phyloP scores from a whole-genome alignment of 2,797 vertebrate species.

The Pteropus rufus region DNA sequence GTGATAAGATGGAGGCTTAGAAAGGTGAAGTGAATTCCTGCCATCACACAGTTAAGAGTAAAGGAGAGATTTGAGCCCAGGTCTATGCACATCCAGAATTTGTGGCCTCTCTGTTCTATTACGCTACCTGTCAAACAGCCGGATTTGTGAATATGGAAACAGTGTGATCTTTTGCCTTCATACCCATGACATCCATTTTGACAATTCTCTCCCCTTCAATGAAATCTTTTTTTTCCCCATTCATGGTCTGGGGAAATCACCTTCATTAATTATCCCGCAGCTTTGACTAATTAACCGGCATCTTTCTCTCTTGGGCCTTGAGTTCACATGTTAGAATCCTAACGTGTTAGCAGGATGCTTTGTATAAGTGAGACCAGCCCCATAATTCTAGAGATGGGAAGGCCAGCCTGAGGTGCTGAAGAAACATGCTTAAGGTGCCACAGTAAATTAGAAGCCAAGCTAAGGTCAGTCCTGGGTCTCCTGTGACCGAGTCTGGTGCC shows the following conservation, averaged over 20 bases:
- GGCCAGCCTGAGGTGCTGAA: background rate
- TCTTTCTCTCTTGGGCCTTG: background rate
- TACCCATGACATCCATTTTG: background rate
- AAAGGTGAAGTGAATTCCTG: background rate
- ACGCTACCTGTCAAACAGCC: fast-evolving
- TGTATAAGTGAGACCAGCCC: background rate
- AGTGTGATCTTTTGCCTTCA: background rate
- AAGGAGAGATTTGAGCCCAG: background rate
- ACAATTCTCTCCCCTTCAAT: background rate
- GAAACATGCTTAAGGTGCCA: too few relatives aligned
- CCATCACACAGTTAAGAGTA: background rate
- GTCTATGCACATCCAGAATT: background rate
- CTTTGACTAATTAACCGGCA: constrained; percentile 35
- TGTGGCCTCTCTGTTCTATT: background rate
- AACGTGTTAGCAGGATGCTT: background rate
- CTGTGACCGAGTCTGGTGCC: background rate
- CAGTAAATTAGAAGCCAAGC: background rate
- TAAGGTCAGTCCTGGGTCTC: background rate
- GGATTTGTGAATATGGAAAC: background rate
- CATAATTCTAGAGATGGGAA: background rate
- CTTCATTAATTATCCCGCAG: constrained; percentile 30
- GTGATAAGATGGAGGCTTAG: background rate
- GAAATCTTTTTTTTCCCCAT: background rate
- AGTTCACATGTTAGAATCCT: background rate
- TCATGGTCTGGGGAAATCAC: constrained; percentile 35